Evolutionary conservation across 2,113 vertebrate genomes (phyloP).

Genomic region (Xerus inauris): DNA sequence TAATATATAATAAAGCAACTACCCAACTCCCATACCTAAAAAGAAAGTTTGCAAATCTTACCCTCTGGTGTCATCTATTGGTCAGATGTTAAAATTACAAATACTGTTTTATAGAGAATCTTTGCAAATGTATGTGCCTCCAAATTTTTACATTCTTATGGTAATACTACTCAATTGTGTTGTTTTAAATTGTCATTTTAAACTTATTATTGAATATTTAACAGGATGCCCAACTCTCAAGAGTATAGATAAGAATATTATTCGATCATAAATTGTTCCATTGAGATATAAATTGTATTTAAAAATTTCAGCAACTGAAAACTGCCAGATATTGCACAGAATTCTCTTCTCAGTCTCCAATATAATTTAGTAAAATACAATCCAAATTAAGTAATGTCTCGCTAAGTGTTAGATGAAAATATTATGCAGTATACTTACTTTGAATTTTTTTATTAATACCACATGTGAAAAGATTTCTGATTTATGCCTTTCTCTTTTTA

Average conservation of each 20-base stretch:
- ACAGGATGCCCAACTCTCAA: not conserved
- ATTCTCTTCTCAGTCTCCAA: not conserved
- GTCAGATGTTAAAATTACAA: constrained; percentile 53
- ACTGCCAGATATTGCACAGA: not conserved
- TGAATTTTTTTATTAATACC: not conserved
- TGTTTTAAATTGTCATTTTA: rapidly evolving
- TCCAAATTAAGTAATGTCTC: not conserved
- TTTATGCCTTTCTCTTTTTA: constrained; percentile 2
- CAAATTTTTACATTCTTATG: not conserved
- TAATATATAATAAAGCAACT: constrained; percentile 54
- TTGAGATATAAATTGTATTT: not conserved
- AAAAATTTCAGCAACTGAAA: not conserved
- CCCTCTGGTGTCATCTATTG: constrained; percentile 83
- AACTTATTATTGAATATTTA: not conserved
- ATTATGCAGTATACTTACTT: not conserved
- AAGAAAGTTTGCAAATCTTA: constrained; percentile 58
- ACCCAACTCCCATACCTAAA: not conserved
- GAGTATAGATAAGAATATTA: not conserved
- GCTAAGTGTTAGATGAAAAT: not conserved
- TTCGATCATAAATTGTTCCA: not conserved
- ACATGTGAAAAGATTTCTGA: not conserved
- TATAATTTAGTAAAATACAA: not conserved
- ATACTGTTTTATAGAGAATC: not conserved
- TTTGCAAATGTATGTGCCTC: not conserved
- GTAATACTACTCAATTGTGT: not conserved